Conservation (phyloP, 2,888 invertebrate species). For the Spisula solida region DNA sequence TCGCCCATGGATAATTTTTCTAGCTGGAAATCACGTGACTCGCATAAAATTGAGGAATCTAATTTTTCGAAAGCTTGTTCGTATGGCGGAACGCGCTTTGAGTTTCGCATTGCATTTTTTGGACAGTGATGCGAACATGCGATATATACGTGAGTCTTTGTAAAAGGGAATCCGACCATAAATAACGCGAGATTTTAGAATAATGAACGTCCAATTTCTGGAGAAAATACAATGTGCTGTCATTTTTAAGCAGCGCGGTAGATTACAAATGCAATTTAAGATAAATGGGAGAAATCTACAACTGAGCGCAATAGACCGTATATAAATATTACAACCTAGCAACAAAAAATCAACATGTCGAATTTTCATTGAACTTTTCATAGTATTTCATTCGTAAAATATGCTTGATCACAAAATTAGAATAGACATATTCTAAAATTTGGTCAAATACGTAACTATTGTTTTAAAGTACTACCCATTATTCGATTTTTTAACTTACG, state of each 20-base stretch:
- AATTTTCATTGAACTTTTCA: background rate
- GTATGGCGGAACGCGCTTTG: conserved; percentile 41
- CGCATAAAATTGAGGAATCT: conserved; percentile 64
- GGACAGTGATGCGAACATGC: conserved; percentile 7
- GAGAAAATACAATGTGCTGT: conserved; percentile 21
- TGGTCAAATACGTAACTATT: no score
- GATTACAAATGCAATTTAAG: conserved; percentile 18
- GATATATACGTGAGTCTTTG: conserved; percentile 31
- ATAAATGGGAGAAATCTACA: background rate
- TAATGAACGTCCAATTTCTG: conserved; percentile 39
- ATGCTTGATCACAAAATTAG: no score
- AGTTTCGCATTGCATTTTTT: conserved; percentile 38
- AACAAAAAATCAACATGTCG: background rate
- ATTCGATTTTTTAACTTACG: no score
- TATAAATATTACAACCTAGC: background rate
- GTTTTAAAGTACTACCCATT: no score
- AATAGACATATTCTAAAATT: no score
- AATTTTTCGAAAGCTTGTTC: conserved; percentile 41
- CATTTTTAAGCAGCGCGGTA: background rate
- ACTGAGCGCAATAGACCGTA: background rate
- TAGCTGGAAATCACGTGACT: conserved; percentile 58
- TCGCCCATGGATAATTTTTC: conserved; percentile 62
- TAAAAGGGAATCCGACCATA: conserved; percentile 29
- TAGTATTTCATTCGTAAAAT: background rate
- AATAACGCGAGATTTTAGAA: conserved; percentile 30